Evolutionary conservation across 1,140 invertebrate species (phyloP), one percentile per base, ranked within the genome.

Genomic region (Hyles vespertilio): DNA sequence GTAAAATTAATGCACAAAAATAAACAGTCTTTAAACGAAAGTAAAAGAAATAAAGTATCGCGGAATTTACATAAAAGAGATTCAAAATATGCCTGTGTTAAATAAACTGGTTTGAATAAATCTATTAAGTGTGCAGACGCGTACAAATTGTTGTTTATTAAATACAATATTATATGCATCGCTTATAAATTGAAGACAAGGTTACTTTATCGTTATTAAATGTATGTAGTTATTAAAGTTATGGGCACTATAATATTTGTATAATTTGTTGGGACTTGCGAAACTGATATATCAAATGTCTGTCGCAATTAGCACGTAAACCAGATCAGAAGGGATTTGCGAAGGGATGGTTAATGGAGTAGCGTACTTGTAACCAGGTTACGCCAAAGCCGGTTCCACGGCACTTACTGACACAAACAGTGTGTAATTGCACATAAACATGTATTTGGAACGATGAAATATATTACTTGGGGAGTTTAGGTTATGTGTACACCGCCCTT

Each of bases 381-480:
- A 11, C 6, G 6, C 22, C 9, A 46, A 48, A 22, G 47, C 63
- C 47, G 61, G 51, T 54, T 65, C 45, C 47, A 43, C 64, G 62
- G 62, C 61, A 55, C 55, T 32, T 45, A 22, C n/a, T 11, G n/a
- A 11, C 65, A 73, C 67, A 71, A 74, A 71, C 59, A 63, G 47
- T 50, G 44, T 36, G 56, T 65, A 71, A 69, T 69, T 67, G 60
- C 58, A 32, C 45, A 61, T 54, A 54, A 36, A 54, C 57, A 72
- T 67, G 67, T 50, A 72, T 64, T 69, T 60, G 34, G 67, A 54
- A 59, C 70, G 51, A 54, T 52, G 52, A 65, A 69, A 69, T 65
- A 67, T 67, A 64, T 62, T 58, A 52, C 55, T 60, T 59, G 65
- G 51, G 56, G 63, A 51, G 57, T 51, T 43, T 58, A 51, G 51